A percentile compares a stretch with the other conserved stretches of the same genome.
These are phyloP conservation scores for Hippolais icterina DNA, from an alignment of 2,113 vertebrate genomes.

Conservation along the genomic window DNA sequence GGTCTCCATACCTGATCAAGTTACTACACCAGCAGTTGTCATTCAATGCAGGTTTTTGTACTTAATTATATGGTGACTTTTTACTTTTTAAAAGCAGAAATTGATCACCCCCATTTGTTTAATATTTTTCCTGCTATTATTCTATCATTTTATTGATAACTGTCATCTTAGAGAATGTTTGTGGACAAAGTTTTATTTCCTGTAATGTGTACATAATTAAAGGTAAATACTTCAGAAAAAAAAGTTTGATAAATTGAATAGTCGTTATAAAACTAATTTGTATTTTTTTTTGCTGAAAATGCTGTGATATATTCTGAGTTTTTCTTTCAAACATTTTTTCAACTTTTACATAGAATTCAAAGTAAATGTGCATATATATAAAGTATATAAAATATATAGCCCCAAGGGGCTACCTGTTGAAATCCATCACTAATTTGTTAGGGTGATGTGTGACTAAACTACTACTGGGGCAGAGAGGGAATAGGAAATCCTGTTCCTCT, in stretches of 20 bases:
- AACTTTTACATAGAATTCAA: constrained; percentile 66
- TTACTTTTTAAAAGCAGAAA: constrained; percentile 79
- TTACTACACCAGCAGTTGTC: constrained; percentile 83
- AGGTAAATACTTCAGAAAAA: constrained; percentile 69
- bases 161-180: constrained; percentile 75
- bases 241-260: constrained; percentile 74
- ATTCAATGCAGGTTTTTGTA: constrained; percentile 85
- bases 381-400: constrained; percentile 68
- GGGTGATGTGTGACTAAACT: constrained; percentile 53
- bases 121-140: constrained; percentile 70
- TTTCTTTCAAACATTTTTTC: constrained; percentile 69
- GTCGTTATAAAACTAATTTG: constrained; percentile 72
- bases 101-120: constrained; percentile 63
- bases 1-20: constrained; percentile 80
- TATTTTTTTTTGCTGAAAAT: constrained; percentile 73
- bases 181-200: constrained; percentile 73
- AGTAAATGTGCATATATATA: constrained; percentile 71
- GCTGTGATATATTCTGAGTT: constrained; percentile 71
- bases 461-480: constrained; percentile 50
- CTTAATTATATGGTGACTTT: constrained; percentile 78
- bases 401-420: constrained; percentile 51
- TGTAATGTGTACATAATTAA: constrained; percentile 74
- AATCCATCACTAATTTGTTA: constrained; percentile 58
- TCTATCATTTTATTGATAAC: constrained; percentile 64
- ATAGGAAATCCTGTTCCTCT: constrained; percentile 47